A percentile compares a stretch with the other conserved stretches of the same genome.
Conservation (phyloP, 2,797 vertebrate genomes). For the Lithobates pipiens region DNA sequence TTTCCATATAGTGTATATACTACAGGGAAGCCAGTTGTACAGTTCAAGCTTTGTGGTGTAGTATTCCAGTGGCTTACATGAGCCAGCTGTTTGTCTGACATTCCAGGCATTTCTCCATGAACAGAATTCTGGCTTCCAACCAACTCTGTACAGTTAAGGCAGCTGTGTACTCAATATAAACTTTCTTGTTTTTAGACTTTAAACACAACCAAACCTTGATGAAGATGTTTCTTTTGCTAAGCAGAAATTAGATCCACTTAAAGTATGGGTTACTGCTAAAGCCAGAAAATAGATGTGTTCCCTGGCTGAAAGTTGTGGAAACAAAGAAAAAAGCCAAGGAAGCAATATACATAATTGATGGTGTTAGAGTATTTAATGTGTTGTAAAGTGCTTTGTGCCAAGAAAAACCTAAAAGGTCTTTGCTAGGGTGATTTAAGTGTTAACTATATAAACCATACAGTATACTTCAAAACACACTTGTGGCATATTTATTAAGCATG, state of each 20-base stretch:
- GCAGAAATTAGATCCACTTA: constrained; percentile 72
- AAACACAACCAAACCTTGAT: constrained; percentile 62
- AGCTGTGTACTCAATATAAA: constrained; percentile 72
- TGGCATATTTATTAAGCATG: background rate
- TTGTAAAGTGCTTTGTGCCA: constrained; percentile 74
- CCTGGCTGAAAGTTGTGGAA: constrained; percentile 74
- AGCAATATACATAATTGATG: constrained; percentile 77
- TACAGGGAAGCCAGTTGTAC: constrained; percentile 44
- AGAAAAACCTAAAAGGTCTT: constrained; percentile 71
- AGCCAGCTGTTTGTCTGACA: constrained; percentile 69
- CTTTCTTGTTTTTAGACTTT: constrained; percentile 62
- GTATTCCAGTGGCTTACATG: constrained; percentile 59
- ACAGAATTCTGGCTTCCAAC: constrained; percentile 65
- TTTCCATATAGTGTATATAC: background rate
- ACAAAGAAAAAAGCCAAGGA: constrained; percentile 73
- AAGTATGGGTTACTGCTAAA: constrained; percentile 72
- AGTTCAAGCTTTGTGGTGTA: constrained; percentile 44
- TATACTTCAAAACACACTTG: background rate
- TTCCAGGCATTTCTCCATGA: constrained; percentile 67
- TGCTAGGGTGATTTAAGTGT: constrained; percentile 67
- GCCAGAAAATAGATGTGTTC: constrained; percentile 75
- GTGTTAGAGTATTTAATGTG: constrained; percentile 77
- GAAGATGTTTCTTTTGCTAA: constrained; percentile 72
- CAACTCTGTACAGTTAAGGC: constrained; percentile 60
- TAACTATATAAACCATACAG: constrained; percentile 55